Base-by-base conservation (phyloP, 2,888 invertebrate genomes). In the Hirtodrosophila duncani region DNA sequence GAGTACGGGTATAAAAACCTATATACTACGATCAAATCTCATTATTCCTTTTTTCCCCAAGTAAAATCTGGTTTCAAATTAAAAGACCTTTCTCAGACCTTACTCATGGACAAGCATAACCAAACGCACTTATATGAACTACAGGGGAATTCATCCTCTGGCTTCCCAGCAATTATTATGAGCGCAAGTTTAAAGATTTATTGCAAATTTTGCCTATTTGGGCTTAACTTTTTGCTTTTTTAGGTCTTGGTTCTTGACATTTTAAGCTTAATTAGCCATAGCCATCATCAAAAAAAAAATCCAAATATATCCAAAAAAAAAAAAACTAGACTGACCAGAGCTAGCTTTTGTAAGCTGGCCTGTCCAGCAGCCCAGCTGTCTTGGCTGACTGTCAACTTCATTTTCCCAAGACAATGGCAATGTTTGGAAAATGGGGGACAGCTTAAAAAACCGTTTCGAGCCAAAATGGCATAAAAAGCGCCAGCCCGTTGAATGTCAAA, bases 401-500 rank as follows among this genome's bases (percentile, higher is more conserved):
- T 24, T 46, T 37, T 55, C 23, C 20, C 44, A 59, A 61, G 51
- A 53, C 50, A 48, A 59, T 49, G 44, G 56, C 20, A 49, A 50
- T 49, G 43, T 49, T 29, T 34, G 23, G 26, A 42, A 11, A 31
- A 37, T 17, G 16, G 23, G 9, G 26, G 10, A 37, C 20, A 36
- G 33, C 31, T 51, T 41, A 55, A 67, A 52, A 63, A 74, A 74
- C 67, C 67, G 74, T 78, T 75, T 74, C 63, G 61, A 46, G 45
- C 56, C 59, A 56, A 56, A 57, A 64, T 44, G 52, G 52, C 30
- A 63, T 41, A 49, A 49, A 13, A 57, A 38, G 49, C 43, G 44
- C 55, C 42, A 43, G 34, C 36, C 60, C 66, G 57, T 68, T 64
- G 78, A 78, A 71, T 77, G 75, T 77, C 75, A 79, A 79, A 77